These are phyloP conservation scores for Thelaira solivaga DNA, from an alignment of 2,888 invertebrate species.

Conservation along the genomic window DNA sequence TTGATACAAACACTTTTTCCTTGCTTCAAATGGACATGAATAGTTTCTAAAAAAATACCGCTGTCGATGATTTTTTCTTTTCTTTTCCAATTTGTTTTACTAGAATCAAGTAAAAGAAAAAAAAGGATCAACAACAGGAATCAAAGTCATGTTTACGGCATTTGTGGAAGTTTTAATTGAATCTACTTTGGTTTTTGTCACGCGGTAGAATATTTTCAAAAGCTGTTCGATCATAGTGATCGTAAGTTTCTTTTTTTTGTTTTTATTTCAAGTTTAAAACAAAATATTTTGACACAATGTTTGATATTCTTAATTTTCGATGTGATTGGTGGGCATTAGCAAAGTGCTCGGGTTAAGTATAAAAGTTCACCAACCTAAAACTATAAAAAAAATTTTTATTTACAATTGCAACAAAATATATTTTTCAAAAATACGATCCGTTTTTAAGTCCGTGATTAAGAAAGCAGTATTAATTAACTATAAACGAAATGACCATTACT, in stretches of 20 bases:
- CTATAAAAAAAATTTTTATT: too few species aligned
- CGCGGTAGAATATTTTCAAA: conserved; percentile 47
- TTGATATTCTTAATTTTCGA: conserved; percentile 10
- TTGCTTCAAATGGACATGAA: conserved; percentile 20
- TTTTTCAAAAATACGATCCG: too few species aligned
- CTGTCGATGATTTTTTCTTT: conserved; percentile 5
- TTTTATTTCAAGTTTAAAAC: neutral
- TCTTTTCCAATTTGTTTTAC: neutral
- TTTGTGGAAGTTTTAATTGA: conserved; percentile 63
- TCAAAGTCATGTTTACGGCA: conserved; percentile 61
- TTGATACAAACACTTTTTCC: conserved; percentile 12
- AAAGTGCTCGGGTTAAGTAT: neutral
- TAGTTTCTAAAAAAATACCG: conserved; percentile 21
- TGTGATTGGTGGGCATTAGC: conserved; percentile 20
- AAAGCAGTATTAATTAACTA: too few species aligned
- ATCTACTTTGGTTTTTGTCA: conserved; percentile 62
- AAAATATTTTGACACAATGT: conserved; percentile 49
- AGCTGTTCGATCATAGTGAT: neutral
- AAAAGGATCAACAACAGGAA: conserved; percentile 12
- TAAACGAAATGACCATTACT: too few species aligned
- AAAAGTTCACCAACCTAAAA: too few species aligned
- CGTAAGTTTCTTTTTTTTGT: neutral
- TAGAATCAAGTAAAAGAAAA: neutral
- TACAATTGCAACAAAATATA: too few species aligned
- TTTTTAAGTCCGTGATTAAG: too few species aligned